Percentiles rank a stretch among this genome's conserved stretches.
phyloP scores from a whole-genome alignment of 2,797 vertebrate genomes.

The Balearica regulorum region DNA sequence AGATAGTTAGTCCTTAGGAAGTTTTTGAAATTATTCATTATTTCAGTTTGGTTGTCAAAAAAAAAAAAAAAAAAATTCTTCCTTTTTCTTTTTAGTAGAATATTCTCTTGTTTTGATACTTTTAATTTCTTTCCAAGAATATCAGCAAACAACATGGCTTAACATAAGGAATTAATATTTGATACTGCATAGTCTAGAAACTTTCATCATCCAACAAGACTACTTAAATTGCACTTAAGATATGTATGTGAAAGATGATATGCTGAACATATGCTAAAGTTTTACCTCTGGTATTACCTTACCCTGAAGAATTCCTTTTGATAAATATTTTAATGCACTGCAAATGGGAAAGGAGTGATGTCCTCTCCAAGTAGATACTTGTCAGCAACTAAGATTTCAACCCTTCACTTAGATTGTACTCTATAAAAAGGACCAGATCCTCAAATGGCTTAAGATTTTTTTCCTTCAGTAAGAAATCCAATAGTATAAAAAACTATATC shows the following conservation, averaged over 20 bases:
- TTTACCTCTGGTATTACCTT: neutral
- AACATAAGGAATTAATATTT: neutral
- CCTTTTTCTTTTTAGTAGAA: neutral
- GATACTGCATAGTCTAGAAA: neutral
- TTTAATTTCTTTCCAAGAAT: neutral
- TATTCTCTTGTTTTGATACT: neutral
- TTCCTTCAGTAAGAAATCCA: neutral
- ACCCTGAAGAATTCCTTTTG: neutral
- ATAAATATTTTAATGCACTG: neutral
- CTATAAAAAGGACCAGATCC: neutral
- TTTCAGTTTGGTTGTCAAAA: neutral
- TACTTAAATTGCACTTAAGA: neutral
- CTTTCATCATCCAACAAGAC: neutral
- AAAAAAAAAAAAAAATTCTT: neutral
- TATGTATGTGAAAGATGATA: neutral
- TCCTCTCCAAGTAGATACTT: neutral
- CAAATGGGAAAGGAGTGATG: neutral
- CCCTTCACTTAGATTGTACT: neutral
- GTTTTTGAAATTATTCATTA: fast-evolving
- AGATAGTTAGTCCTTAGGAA: neutral
- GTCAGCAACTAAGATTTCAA: neutral
- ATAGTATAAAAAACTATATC: neutral
- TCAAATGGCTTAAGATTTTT: neutral
- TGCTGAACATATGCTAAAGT: neutral
- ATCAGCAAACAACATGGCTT: neutral